These are phyloP conservation scores for Pseudochirops cupreus DNA, from an alignment of 2,797 vertebrate genomes.

Conservation along the genomic window DNA sequence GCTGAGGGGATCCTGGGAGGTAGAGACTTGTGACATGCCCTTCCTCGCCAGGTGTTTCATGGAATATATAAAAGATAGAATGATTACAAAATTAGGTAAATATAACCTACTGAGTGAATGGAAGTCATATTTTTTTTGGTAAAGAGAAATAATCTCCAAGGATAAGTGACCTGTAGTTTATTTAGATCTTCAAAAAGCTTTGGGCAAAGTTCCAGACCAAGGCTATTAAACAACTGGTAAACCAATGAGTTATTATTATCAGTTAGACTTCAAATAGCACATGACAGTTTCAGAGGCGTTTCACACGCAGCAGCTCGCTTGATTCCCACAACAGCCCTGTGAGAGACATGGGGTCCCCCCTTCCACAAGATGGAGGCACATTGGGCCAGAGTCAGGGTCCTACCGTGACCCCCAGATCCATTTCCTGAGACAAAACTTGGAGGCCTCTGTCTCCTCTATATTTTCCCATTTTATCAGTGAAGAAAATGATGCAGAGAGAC, in stretches of 20 bases:
- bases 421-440: neutral
- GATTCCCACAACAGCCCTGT: slow-evolving; percentile 36
- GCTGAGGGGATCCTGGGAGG: slow-evolving; percentile 10
- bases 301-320: neutral
- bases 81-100: neutral
- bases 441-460: neutral
- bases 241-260: neutral
- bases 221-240: slow-evolving; percentile 67
- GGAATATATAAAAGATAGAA: slow-evolving; percentile 19
- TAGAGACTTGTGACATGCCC: neutral
- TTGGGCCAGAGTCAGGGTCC: slow-evolving; percentile 16
- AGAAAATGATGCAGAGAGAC: neutral
- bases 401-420: neutral
- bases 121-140: neutral
- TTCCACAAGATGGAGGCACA: slow-evolving; percentile 26
- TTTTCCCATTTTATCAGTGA: neutral
- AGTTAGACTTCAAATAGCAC: neutral
- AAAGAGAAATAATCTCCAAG: neutral
- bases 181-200: slow-evolving; percentile 16
- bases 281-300: neutral
- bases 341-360: slow-evolving; percentile 2
- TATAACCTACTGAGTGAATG: neutral
- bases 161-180: neutral
- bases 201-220: slow-evolving; percentile 17
- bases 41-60: neutral